A percentile compares a stretch with the other conserved stretches of the same genome.
phyloP scores from a whole-genome alignment of 2,113 vertebrate species.

The Phylloscopus whistleri region DNA sequence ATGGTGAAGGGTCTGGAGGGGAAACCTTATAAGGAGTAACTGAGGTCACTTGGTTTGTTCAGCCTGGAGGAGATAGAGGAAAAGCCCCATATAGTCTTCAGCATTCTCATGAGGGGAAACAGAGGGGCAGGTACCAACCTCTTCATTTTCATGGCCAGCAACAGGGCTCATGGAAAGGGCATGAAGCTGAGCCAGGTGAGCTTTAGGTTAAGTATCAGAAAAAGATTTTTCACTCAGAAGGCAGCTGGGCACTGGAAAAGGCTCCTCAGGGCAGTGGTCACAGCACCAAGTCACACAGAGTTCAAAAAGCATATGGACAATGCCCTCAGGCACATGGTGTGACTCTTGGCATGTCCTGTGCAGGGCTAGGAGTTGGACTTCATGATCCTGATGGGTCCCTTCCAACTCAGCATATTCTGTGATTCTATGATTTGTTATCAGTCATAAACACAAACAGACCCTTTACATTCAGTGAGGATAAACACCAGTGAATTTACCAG shows the following conservation, averaged over 20 bases:
- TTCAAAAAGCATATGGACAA: not conserved
- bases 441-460: not conserved
- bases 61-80: not conserved
- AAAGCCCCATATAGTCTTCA: not conserved
- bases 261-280: not conserved
- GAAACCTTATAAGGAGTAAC: not conserved
- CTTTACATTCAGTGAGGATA: not conserved
- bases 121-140: not conserved
- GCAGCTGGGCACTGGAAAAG: not conserved
- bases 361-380: not conserved
- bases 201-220: not conserved
- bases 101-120: not conserved
- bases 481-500: not conserved
- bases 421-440: not conserved
- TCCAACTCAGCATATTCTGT: not conserved
- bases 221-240: not conserved
- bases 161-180: not conserved
- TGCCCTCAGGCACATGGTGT: not conserved
- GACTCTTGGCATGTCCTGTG: no score
- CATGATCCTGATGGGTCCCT: not conserved
- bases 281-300: not conserved
- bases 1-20: not conserved
- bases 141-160: not conserved
- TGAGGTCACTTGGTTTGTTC: not conserved
- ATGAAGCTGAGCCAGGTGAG: not conserved